These are phyloP conservation scores for Luehdorfia chinensis DNA, from an alignment of 1,140 invertebrate genomes.

Conservation along the genomic window DNA sequence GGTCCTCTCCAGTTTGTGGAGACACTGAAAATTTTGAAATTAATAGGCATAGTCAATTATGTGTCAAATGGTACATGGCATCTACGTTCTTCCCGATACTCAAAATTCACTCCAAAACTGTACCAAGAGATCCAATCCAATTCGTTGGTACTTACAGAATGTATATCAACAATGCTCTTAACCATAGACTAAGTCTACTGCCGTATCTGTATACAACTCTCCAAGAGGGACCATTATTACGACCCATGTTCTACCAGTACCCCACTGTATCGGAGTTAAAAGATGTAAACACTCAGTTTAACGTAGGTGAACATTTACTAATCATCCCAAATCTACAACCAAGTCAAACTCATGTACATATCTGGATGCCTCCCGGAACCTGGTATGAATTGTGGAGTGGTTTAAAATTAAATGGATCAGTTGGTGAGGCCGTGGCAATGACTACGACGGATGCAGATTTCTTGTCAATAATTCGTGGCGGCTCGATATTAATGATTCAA, in stretches of 20 bases:
- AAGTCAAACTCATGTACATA: slow-evolving; percentile 48
- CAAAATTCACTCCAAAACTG: slow-evolving; percentile 50
- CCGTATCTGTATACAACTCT: slow-evolving; percentile 59
- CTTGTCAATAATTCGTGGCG: slow-evolving; percentile 48
- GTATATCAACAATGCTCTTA: slow-evolving; percentile 41
- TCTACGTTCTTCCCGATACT: slow-evolving; percentile 53
- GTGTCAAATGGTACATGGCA: slow-evolving; percentile 69
- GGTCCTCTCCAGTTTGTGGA: slow-evolving; percentile 62
- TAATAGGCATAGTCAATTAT: slow-evolving; percentile 39
- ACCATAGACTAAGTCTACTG: slow-evolving; percentile 38
- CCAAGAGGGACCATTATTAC: slow-evolving; percentile 53
- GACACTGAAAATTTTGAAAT: slow-evolving; percentile 47
- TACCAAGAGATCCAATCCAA: slow-evolving; percentile 41
- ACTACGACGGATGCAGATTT: slow-evolving; percentile 57
- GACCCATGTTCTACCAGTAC: slow-evolving; percentile 69
- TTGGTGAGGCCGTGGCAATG: slow-evolving; percentile 48
- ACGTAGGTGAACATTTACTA: slow-evolving; percentile 52
- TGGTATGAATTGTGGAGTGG: slow-evolving; percentile 69
- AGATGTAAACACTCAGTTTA: slow-evolving; percentile 48
- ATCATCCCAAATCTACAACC: slow-evolving; percentile 61
- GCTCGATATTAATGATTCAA: slow-evolving; percentile 50
- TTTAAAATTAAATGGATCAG: slow-evolving; percentile 29
- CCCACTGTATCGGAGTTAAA: slow-evolving; percentile 36
- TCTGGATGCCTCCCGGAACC: slow-evolving; percentile 48
- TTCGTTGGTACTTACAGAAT: slow-evolving; percentile 44